Base-by-base conservation (phyloP, 2,888 invertebrate genomes). In the Thecocarcelia acutangulata region DNA sequence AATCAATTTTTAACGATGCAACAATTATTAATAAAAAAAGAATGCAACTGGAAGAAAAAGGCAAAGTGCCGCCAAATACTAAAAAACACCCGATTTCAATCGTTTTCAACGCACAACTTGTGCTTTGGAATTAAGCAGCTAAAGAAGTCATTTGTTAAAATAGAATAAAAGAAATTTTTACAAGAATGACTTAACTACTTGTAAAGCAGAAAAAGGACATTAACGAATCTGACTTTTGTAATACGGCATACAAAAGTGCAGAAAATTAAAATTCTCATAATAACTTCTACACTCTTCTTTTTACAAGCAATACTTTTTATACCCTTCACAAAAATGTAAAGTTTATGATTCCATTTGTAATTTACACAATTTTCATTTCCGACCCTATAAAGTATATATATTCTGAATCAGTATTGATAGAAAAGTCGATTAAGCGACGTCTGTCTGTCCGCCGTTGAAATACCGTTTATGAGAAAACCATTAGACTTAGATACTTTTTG, bases 81-180 rank as follows among this genome's bases (percentile, higher is more conserved):
- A 12, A 54, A 42, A 8, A 52, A 48, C 46, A 40, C 52, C 69
- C 21, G 42, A 54, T 19, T 63, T 40, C 46, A 46, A 17, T 59
- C 28, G n/a, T 13, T 54, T 46, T 58, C 52, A 64, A 40, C 68
- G 42, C 54, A 24, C 52, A 70, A 80, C 48, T 54, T 76, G 46
- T 63, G 78, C 72, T 73, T 54, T n/a, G 54, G 70, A 70, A 82
- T 82, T 79, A 70, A 75, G 48, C 69, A 79, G 78, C 78, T 70
- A 68, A 78, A 80, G 83, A 84, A 84, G 79, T 76, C 78, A 83
- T 84, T 84, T 85, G 83, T 42, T 42, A 5, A 24, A 21, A 56
- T 12, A 40, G 5, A 15, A 37, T n/a, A 19, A 11, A 37, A 58
- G 24, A 17, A 50, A 12, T 24, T 13, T 42, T 59, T 66, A 42